These are phyloP conservation scores for Acrobasis repandana DNA, from an alignment of 2,888 invertebrate genomes.

Conservation along the genomic window DNA sequence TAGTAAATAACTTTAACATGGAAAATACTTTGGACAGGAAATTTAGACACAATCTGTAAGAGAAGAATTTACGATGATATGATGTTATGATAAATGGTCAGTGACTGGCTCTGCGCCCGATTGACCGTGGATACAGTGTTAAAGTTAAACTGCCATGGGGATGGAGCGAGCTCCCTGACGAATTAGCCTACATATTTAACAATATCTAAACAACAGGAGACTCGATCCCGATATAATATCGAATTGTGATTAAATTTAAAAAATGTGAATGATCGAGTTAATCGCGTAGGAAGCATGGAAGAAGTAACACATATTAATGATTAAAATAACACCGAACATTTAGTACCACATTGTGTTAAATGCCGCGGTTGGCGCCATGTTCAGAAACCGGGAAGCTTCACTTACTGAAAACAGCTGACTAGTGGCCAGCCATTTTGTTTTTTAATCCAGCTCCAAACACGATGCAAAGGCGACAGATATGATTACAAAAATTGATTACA, in stretches of 20 bases:
- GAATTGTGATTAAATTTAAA: conserved; percentile 22
- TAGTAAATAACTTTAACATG: conserved; percentile 41
- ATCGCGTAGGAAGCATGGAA: conserved; percentile 27
- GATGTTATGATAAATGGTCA: conserved; percentile 36
- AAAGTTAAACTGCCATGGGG: not conserved
- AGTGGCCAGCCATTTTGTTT: not conserved
- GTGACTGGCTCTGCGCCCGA: conserved; percentile 18
- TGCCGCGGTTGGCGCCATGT: conserved; percentile 25
- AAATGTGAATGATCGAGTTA: conserved; percentile 6
- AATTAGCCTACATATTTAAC: conserved; percentile 32
- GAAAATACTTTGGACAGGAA: conserved; percentile 39
- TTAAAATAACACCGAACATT: conserved; percentile 44
- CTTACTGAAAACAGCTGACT: not conserved
- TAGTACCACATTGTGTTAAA: conserved; percentile 31
- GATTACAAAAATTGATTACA: conserved; percentile 39
- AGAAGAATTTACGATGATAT: conserved; percentile 36
- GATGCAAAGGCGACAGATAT: conserved; percentile 23
- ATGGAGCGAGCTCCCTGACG: conserved; percentile 8
- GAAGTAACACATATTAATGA: conserved; percentile 36
- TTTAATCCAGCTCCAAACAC: conserved; percentile 37
- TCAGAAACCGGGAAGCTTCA: conserved; percentile 35
- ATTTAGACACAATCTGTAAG: conserved; percentile 32
- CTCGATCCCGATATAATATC: conserved; percentile 21
- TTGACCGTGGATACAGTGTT: not conserved
- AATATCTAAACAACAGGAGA: conserved; percentile 34